These are phyloP conservation scores for Halcyon leucocephala DNA, from an alignment of 2,797 vertebrate species.

Conservation along the genomic window DNA sequence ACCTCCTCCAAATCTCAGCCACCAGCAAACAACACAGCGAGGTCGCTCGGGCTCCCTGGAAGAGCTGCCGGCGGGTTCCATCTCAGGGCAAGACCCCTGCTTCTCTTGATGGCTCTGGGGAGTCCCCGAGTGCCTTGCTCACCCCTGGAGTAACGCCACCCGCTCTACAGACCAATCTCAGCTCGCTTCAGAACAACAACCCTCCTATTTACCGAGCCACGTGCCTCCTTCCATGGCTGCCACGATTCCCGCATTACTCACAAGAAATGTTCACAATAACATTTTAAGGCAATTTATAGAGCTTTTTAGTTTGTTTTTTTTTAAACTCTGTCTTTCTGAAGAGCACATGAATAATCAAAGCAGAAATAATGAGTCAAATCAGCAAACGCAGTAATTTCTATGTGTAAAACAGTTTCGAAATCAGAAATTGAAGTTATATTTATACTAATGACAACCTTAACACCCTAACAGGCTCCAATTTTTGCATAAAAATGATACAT, in stretches of 20 bases:
- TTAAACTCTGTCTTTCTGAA: slow-evolving; percentile 28
- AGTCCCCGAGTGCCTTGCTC: accelerated
- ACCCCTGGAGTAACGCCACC: accelerated
- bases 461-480: slow-evolving; percentile 81
- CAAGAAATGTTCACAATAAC: neutral
- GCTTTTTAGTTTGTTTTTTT: neutral
- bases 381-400: slow-evolving; percentile 80
- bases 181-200: neutral
- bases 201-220: neutral
- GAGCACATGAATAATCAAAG: slow-evolving; percentile 74
- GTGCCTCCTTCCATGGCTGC: neutral
- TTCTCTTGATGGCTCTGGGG: neutral
- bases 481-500: slow-evolving; percentile 84
- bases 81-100: neutral
- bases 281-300: neutral
- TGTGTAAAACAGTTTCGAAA: slow-evolving; percentile 79
- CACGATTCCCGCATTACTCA: neutral
- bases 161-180: neutral
- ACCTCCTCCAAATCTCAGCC: neutral
- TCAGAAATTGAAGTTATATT: slow-evolving; percentile 82
- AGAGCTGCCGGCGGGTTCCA: neutral
- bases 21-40: accelerated
- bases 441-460: slow-evolving; percentile 83
- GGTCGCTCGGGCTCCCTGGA: neutral
- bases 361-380: slow-evolving; percentile 77